Conservation (phyloP, 2,888 invertebrate genomes). For the Myopa testacea region DNA sequence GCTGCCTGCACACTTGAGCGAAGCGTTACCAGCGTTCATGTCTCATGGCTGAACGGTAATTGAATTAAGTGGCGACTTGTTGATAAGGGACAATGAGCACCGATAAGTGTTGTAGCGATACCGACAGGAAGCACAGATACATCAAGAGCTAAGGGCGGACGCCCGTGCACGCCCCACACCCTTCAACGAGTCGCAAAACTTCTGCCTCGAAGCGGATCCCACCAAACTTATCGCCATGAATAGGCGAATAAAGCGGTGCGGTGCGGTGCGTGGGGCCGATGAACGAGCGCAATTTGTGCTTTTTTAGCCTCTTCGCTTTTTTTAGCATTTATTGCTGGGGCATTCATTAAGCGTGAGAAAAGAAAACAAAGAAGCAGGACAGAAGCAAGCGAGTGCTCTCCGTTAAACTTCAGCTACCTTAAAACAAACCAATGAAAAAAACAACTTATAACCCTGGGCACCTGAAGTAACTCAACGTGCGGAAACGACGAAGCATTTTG, state of each 20-base stretch:
- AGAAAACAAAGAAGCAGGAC: background rate
- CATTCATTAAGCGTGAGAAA: background rate
- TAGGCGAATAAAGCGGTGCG: conserved; percentile 2
- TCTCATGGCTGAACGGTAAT: conserved; percentile 31
- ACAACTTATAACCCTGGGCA: background rate
- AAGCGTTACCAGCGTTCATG: conserved; percentile 26
- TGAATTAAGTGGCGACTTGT: conserved; percentile 39
- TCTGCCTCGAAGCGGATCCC: background rate
- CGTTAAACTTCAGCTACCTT: background rate
- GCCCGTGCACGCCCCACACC: background rate
- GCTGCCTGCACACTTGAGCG: conserved; percentile 6
- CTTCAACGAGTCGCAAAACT: background rate
- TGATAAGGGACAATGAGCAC: conserved; percentile 27
- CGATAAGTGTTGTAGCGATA: conserved; percentile 21
- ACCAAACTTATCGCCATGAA: conserved; percentile 5
- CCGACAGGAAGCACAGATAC: conserved; percentile 8
- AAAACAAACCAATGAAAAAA: too few relatives aligned
- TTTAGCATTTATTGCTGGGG: background rate
- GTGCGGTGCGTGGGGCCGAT: too few relatives aligned
- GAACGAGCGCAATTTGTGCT: too few relatives aligned
- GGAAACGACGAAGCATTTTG: conserved; percentile 15
- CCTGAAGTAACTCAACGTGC: background rate
- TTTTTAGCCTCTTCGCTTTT: too few relatives aligned
- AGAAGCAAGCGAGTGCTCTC: background rate
- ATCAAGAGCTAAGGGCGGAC: background rate